Base-by-base conservation (phyloP, 2,888 invertebrate genomes). In the Ceratothoa steindachneri region DNA sequence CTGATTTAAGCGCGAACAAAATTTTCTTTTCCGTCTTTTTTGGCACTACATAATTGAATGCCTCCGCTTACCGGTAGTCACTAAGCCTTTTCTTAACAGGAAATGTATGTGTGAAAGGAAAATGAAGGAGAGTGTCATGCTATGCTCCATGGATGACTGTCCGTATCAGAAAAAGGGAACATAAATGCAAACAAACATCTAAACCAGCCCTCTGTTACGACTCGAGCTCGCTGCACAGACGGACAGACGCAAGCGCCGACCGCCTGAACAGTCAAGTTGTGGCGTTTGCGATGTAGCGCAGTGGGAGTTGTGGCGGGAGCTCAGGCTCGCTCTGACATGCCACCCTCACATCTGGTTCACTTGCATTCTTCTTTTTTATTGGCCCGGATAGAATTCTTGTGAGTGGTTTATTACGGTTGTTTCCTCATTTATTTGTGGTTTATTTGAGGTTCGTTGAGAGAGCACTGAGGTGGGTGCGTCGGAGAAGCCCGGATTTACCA, bases 351-450 rank as follows among this genome's bases (percentile, higher is more conserved):
- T 60, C 19, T 60, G 60, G 60, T 60, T 60, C 60, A 24, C 60
- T 60, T 60, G 60, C 60, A 60, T 60, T 60, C 60, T 60, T 60
- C 60, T 60, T 60, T 60, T 60, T 60, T 41, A 41, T 41, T 41
- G 41, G 41, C 41, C 15, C 41, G 41, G 41, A 41, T 41, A 41
- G 41, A 41, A 41, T 41, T 41, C 41, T 41, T 41, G 7, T 5
- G 41, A 41, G 41, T 41, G 41, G 41, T 41, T 41, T 41, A 41
- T 41, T 41, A 15, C 41, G 41, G 15, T 5, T 5, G 41, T 41
- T 41, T 41, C 15, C 41, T 41, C 41, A 15, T 41, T 41, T 41
- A 41, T 41, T 41, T 41, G 41, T 15, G 41, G 7, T 41, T 41
- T 41, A 41, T 41, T 41, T 41, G 41, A 41, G 41, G 41, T 41